Conservation (phyloP, 2,797 vertebrate species). For the Spea hammondii region DNA sequence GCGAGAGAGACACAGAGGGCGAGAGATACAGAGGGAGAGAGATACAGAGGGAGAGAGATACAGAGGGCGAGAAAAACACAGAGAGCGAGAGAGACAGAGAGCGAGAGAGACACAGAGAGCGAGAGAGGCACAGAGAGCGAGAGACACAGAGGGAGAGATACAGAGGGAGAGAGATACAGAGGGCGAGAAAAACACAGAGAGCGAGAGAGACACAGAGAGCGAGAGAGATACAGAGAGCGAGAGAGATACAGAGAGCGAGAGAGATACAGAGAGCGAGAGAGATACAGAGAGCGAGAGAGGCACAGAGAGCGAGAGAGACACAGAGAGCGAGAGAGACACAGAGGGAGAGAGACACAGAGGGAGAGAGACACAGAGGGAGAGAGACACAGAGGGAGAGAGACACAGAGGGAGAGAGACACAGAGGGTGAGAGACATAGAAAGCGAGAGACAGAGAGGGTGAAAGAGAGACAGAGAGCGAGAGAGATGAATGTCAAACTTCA, state of each 20-base stretch:
- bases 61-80: conserved; percentile 1
- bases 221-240: neutral
- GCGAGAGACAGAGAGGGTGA: neutral
- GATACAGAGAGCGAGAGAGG: conserved; percentile 11
- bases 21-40: neutral
- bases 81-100: neutral
- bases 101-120: neutral
- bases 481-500: no score
- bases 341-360: neutral
- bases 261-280: neutral
- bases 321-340: neutral
- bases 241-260: neutral
- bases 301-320: neutral
- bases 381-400: neutral
- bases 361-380: neutral
- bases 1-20: conserved; percentile 9
- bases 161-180: neutral
- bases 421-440: neutral
- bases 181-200: neutral
- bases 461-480: neutral
- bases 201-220: neutral
- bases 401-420: neutral
- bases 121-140: neutral
- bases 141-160: no score
- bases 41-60: conserved; percentile 1